These are phyloP conservation scores for Chromis chromis DNA, from an alignment of 2,797 vertebrate genomes.

Conservation along the genomic window DNA sequence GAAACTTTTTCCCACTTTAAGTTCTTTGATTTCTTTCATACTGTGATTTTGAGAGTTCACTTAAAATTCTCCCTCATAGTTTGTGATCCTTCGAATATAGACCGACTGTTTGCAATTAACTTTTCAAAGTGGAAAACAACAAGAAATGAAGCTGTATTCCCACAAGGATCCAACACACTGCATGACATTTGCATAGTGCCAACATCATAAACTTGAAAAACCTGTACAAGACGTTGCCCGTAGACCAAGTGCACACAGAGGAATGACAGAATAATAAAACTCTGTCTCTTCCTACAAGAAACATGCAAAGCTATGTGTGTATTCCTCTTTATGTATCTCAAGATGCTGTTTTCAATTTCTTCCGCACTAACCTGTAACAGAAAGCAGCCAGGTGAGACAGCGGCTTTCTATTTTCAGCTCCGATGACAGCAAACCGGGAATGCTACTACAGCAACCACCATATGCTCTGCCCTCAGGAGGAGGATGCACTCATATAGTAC, in stretches of 20 bases:
- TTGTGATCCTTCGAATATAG: too few species aligned
- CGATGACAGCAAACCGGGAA: background rate
- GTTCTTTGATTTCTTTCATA: too few species aligned
- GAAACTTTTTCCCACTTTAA: too few species aligned
- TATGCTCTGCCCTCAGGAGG: background rate
- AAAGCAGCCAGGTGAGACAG: constrained; percentile 15
- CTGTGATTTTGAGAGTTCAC: too few species aligned
- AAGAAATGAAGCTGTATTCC: too few species aligned
- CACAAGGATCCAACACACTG: too few species aligned
- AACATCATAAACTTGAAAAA: background rate
- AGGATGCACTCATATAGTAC: background rate
- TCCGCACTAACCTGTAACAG: constrained; percentile 48
- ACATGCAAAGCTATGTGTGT: background rate
- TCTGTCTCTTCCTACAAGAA: background rate
- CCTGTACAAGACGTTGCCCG: background rate
- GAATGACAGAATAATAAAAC: background rate
- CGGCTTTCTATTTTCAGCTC: constrained; percentile 1
- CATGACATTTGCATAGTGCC: background rate
- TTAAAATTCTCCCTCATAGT: too few species aligned
- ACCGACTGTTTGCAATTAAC: too few species aligned
- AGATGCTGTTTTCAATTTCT: background rate
- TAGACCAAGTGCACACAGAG: background rate
- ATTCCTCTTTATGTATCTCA: background rate
- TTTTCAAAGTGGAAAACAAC: too few species aligned
- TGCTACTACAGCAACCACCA: constrained; percentile 29